Conservation (phyloP, 1,140 invertebrate species). For the Saxidomus purpurata region DNA sequence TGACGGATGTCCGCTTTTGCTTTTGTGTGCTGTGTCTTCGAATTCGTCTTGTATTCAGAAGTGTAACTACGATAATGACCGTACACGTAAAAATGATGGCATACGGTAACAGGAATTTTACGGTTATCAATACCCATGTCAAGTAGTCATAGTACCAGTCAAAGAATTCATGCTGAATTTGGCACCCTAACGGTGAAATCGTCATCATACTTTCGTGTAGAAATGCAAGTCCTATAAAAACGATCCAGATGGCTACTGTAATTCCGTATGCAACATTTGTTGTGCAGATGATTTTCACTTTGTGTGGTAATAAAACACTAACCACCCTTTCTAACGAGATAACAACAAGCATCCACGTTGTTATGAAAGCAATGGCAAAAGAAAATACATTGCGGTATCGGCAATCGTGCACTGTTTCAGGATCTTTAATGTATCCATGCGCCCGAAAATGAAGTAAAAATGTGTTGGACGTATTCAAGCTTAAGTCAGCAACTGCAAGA, state of each 20-base stretch:
- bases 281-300: not conserved
- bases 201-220: not conserved
- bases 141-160: not conserved
- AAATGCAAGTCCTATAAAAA: not conserved
- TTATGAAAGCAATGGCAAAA: not conserved
- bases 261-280: not conserved
- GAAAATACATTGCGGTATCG: not conserved
- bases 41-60: not conserved
- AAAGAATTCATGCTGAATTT: not conserved
- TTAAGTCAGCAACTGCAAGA: not conserved
- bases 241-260: not conserved
- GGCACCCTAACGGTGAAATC: not conserved
- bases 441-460: not conserved
- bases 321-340: not conserved
- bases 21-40: not conserved
- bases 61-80: not conserved
- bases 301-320: not conserved
- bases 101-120: not conserved
- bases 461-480: not conserved
- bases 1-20: not conserved
- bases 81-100: not conserved
- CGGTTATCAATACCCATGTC: not conserved
- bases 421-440: not conserved
- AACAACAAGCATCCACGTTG: not conserved
- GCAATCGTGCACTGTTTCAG: not conserved